phyloP scores from a whole-genome alignment of 2,888 invertebrate species.

The Desoria tigrina region DNA sequence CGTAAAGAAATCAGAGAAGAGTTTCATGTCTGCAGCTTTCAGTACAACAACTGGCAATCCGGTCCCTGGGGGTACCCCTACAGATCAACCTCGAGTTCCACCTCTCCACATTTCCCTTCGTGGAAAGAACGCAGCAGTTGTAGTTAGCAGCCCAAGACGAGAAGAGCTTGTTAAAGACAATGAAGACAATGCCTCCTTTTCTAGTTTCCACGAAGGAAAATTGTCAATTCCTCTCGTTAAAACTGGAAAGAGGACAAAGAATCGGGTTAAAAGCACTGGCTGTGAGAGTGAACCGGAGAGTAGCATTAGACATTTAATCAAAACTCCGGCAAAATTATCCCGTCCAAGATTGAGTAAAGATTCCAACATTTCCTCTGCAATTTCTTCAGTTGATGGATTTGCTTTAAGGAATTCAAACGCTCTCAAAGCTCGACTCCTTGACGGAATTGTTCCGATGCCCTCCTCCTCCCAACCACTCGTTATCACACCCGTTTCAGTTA shows the following conservation, averaged over 20 bases:
- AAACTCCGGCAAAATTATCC: conserved; percentile 32
- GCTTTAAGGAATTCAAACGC: background rate
- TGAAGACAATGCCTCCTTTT: conserved; percentile 15
- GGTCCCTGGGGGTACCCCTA: conserved; percentile 26
- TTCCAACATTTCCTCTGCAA: too few relatives aligned
- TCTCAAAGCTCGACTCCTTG: background rate
- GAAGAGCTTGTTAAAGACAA: conserved; percentile 47
- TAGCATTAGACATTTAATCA: background rate
- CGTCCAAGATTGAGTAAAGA: conserved; percentile 46
- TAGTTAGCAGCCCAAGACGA: conserved; percentile 64
- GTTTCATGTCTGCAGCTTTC: background rate
- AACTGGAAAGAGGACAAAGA: conserved; percentile 28
- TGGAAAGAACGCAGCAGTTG: conserved; percentile 77
- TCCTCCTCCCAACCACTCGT: background rate
- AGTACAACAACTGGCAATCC: background rate
- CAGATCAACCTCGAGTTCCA: conserved; percentile 73
- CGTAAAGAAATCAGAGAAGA: conserved; percentile 60
- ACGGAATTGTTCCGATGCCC: background rate
- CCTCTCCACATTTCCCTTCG: conserved; percentile 84
- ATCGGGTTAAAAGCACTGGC: conserved; percentile 25
- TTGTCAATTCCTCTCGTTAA: conserved; percentile 21
- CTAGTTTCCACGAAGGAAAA: conserved; percentile 1
- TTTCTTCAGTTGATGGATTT: background rate
- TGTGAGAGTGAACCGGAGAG: conserved; percentile 8
- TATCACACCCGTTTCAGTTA: background rate